These are phyloP conservation scores for Lochmaea crataegi DNA, from an alignment of 2,888 invertebrate species.

Conservation along the genomic window DNA sequence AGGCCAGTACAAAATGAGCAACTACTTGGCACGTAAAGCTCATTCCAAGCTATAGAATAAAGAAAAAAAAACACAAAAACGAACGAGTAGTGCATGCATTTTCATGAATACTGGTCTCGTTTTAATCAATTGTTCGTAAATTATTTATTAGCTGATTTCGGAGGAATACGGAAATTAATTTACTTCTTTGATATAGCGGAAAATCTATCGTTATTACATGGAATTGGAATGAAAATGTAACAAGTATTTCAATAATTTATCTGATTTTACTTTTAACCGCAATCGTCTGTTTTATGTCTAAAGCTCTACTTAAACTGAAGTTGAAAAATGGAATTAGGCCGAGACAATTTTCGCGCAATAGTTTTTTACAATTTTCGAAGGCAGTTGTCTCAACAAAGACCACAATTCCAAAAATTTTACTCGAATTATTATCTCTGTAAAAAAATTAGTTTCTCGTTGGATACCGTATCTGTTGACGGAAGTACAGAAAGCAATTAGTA, in stretches of 20 bases:
- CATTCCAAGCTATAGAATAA: constrained; percentile 16
- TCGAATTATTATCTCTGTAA: too few species aligned
- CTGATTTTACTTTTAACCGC: too few species aligned
- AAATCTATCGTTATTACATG: not conserved
- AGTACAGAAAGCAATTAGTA: too few species aligned
- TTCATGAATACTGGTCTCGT: constrained; percentile 15
- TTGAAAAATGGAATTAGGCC: too few species aligned
- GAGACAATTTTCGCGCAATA: too few species aligned
- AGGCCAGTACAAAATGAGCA: constrained; percentile 19
- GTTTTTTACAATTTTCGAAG: too few species aligned
- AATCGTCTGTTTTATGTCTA: too few species aligned
- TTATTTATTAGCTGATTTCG: constrained; percentile 22
- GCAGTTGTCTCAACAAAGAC: too few species aligned
- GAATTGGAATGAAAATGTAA: not conserved
- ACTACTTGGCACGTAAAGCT: constrained; percentile 27
- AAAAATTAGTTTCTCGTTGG: too few species aligned
- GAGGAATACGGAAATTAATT: not conserved
- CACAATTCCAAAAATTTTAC: too few species aligned
- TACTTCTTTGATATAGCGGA: not conserved
- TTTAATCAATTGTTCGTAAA: constrained; percentile 22
- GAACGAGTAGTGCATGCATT: constrained; percentile 8
- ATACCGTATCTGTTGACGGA: too few species aligned
- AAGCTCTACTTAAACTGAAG: too few species aligned
- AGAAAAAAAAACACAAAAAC: constrained; percentile 6
- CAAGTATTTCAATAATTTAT: not conserved